phyloP scores from a whole-genome alignment of 2,797 vertebrate genomes.

The Tiaroga cobitis region DNA sequence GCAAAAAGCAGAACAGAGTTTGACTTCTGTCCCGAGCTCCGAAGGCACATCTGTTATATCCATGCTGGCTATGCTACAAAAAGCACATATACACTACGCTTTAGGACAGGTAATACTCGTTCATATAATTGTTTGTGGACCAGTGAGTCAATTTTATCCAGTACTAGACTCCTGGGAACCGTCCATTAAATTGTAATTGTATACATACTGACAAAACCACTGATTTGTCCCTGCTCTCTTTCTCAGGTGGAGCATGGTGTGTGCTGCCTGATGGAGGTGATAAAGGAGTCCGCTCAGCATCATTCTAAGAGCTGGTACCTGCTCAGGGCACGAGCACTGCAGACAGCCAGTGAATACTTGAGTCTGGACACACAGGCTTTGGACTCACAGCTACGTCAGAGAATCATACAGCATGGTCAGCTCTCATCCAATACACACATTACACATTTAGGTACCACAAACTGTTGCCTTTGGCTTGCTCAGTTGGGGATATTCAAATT shows the following conservation, averaged over 20 bases:
- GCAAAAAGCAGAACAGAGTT: conserved; percentile 74
- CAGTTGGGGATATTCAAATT: no score
- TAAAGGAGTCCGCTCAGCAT: conserved; percentile 81
- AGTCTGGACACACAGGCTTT: conserved; percentile 77
- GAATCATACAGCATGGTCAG: conserved; percentile 80
- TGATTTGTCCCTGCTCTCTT: not conserved
- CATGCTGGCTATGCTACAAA: conserved; percentile 77
- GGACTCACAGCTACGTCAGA: conserved; percentile 70
- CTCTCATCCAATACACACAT: not conserved
- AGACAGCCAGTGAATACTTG: conserved; percentile 81
- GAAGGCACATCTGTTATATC: conserved; percentile 74
- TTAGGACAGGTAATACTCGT: conserved; percentile 73
- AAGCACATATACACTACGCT: conserved; percentile 79
- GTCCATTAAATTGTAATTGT: not conserved
- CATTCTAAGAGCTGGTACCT: conserved; percentile 88
- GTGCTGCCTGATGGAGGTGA: conserved; percentile 76
- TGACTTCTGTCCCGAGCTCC: conserved; percentile 61
- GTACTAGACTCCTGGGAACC: not conserved
- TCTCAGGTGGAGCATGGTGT: conserved; percentile 81
- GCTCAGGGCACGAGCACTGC: conserved; percentile 83
- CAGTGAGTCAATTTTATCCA: not conserved
- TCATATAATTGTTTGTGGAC: not conserved
- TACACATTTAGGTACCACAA: not conserved
- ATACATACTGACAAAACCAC: not conserved
- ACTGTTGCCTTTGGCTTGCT: no score